These are phyloP conservation scores for Rhorus exstirpatorius DNA, from an alignment of 2,888 invertebrate genomes.

Conservation along the genomic window DNA sequence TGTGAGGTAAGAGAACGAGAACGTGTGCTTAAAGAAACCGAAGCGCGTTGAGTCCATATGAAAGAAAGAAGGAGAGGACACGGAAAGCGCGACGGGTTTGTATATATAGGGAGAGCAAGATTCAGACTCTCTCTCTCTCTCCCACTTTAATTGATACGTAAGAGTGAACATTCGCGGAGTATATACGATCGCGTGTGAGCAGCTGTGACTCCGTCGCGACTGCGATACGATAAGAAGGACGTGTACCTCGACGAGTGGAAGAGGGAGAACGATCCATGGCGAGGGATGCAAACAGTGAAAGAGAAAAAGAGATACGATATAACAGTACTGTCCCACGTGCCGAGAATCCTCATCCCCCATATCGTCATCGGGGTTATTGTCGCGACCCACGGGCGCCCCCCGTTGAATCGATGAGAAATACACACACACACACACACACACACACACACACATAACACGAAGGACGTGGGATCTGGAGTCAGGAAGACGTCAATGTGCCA, in stretches of 20 bases:
- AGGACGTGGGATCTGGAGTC: conserved; percentile 52
- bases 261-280: conserved; percentile 26
- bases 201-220: conserved; percentile 31
- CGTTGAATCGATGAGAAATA: conserved; percentile 70
- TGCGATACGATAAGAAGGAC: conserved; percentile 62
- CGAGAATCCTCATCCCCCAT: conserved; percentile 63
- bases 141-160: conserved; percentile 71
- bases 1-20: background rate
- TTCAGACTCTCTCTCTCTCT: conserved; percentile 14
- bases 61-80: conserved; percentile 4
- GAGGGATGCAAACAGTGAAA: conserved; percentile 24
- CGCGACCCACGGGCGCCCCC: conserved; percentile 49
- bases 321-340: conserved; percentile 65
- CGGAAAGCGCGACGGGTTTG: conserved; percentile 21
- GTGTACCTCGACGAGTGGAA: background rate
- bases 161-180: conserved; percentile 64
- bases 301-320: conserved; percentile 25
- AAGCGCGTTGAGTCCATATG: background rate
- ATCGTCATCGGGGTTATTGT: conserved; percentile 29
- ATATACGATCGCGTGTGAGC: conserved; percentile 66
- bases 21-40: background rate
- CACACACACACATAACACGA: conserved; percentile 36
- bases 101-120: conserved; percentile 15
- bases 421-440: conserved; percentile 49
- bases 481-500: conserved; percentile 47